Evolutionary conservation across 2,888 invertebrate genomes (phyloP).

Genomic region (Athrips mouffetella): DNA sequence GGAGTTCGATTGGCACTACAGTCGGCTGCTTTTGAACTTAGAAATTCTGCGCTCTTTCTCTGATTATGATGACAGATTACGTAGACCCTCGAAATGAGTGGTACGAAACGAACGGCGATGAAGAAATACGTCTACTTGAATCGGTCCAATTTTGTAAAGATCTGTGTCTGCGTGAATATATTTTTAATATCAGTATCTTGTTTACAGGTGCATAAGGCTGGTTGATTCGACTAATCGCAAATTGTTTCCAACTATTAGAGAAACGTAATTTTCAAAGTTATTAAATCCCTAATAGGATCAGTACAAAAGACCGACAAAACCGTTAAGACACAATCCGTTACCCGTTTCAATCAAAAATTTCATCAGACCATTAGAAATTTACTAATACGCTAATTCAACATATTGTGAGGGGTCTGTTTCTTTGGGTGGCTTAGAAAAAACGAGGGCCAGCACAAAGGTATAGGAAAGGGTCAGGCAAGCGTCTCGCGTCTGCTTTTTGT

Average conservation of each 20-base stretch:
- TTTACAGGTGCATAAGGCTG: constrained; percentile 9
- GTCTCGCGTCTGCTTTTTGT: constrained; percentile 71
- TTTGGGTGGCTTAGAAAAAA: constrained; percentile 53
- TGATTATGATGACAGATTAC: constrained; percentile 40
- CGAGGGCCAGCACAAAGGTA: constrained; percentile 69
- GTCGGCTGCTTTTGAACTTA: constrained; percentile 60
- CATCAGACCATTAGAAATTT: constrained; percentile 70
- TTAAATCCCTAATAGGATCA: constrained; percentile 44
- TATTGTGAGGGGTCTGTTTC: constrained; percentile 67
- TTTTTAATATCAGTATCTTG: background rate
- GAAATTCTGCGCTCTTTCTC: constrained; percentile 29
- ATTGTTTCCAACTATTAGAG: constrained; percentile 21
- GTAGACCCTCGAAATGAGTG: constrained; percentile 12
- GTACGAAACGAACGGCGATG: constrained; percentile 2
- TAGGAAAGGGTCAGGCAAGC: constrained; percentile 75
- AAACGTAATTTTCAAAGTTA: constrained; percentile 32
- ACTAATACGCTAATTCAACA: constrained; percentile 77
- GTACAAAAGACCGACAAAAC: constrained; percentile 52
- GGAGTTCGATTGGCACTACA: constrained; percentile 67
- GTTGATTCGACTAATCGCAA: constrained; percentile 15
- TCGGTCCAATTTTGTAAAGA: background rate
- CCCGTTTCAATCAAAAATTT: constrained; percentile 72
- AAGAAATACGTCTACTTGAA: background rate
- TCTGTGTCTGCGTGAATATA: background rate
- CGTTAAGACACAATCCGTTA: constrained; percentile 74